Conservation (phyloP, 35 echinoderm and acorn worm genomes). For the Amphiura filiformis region DNA sequence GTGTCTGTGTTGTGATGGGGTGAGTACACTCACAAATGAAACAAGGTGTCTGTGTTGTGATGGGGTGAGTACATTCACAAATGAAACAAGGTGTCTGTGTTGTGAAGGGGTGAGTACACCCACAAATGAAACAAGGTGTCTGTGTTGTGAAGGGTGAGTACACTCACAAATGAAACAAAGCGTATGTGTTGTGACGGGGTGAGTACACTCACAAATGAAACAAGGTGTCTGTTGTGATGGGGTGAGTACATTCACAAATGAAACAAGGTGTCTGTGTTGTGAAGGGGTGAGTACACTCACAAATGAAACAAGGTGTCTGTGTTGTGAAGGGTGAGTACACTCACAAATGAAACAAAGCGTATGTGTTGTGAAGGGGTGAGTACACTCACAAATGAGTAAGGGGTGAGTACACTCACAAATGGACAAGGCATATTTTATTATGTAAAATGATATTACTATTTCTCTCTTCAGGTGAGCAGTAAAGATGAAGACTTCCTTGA, state of each 20-base stretch:
- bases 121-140: background rate
- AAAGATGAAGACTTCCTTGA: conserved; percentile 99
- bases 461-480: conserved; percentile 97
- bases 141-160: background rate
- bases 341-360: too few species aligned
- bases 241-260: conserved; percentile 9
- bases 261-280: too few species aligned
- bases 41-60: background rate
- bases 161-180: background rate
- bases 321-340: too few species aligned
- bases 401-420: too few species aligned
- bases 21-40: background rate
- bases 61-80: conserved; percentile 74
- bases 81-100: conserved; percentile 95
- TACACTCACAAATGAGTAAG: too few species aligned
- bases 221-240: background rate
- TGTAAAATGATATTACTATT: too few species aligned
- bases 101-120: conserved; percentile 86
- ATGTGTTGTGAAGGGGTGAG: too few species aligned
- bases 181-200: background rate
- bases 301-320: too few species aligned
- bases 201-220: background rate
- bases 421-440: too few species aligned
- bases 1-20: background rate
- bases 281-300: too few species aligned